Conservation (phyloP, 2,888 invertebrate genomes). For the Odontomyia ornata region DNA sequence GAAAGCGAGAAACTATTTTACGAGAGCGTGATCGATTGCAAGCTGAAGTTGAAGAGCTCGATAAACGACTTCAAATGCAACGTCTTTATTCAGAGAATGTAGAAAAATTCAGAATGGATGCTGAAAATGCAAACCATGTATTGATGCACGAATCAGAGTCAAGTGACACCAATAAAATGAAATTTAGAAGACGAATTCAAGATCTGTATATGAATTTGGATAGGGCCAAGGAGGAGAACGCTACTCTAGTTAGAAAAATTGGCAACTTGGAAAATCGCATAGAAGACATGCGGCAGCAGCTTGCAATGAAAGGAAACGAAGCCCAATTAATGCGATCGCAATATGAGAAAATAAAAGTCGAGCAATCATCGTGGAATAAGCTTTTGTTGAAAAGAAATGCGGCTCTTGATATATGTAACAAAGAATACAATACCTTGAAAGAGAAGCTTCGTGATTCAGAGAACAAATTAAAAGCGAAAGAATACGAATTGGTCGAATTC, state of each 20-base stretch:
- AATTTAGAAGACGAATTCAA: constrained; percentile 23
- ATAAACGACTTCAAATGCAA: constrained; percentile 58
- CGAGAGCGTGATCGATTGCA: constrained; percentile 61
- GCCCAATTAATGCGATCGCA: background rate
- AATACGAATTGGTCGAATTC: constrained; percentile 54
- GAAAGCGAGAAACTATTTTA: constrained; percentile 58
- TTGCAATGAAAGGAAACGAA: constrained; percentile 1
- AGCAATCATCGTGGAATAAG: constrained; percentile 26
- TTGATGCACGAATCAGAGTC: constrained; percentile 45
- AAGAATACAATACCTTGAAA: constrained; percentile 2
- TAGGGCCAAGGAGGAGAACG: background rate
- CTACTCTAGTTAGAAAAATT: background rate
- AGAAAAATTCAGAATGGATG: constrained; percentile 57
- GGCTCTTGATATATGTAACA: background rate
- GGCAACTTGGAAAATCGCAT: constrained; percentile 9
- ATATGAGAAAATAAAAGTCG: constrained; percentile 7
- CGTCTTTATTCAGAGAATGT: constrained; percentile 57
- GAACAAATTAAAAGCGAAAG: constrained; percentile 50
- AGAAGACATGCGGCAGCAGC: constrained; percentile 5
- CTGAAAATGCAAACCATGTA: constrained; percentile 53
- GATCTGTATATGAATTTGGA: background rate
- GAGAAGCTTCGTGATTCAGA: background rate
- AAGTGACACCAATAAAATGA: background rate
- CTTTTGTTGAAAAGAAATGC: background rate
- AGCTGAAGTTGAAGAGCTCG: too few relatives aligned